A percentile compares a stretch with the other conserved stretches of the same genome.
Evolutionary conservation across 2,888 invertebrate genomes (phyloP).

Genomic region (Spodoptera picta): DNA sequence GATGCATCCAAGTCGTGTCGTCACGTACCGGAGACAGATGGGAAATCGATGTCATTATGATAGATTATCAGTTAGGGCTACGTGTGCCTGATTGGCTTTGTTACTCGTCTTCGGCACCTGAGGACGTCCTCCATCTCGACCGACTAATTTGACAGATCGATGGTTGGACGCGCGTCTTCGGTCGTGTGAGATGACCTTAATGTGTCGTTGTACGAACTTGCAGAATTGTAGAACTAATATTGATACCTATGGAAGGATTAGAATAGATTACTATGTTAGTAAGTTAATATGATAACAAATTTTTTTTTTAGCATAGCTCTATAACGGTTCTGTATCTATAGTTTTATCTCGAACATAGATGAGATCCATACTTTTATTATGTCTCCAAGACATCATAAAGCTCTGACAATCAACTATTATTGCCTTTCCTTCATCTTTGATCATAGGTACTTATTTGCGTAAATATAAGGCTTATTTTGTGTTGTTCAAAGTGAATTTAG

Average conservation of each 20-base stretch:
- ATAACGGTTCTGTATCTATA: too few species aligned
- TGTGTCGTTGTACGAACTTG: conserved; percentile 58
- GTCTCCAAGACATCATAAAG: conserved; percentile 29
- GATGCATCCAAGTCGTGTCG: conserved; percentile 70
- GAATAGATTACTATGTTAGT: not conserved
- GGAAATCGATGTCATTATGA: conserved; percentile 87
- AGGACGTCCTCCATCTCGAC: conserved; percentile 73
- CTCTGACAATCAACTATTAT: conserved; percentile 27
- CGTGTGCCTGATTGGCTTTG: conserved; percentile 86
- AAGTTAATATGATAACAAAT: not conserved
- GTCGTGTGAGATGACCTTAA: conserved; percentile 76
- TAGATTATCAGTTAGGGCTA: conserved; percentile 83
- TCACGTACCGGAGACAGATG: conserved; percentile 77
- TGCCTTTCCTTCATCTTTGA: conserved; percentile 39
- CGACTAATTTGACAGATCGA: conserved; percentile 87
- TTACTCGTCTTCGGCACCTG: conserved; percentile 83
- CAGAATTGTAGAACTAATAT: conserved; percentile 9
- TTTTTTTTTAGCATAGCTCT: too few species aligned
- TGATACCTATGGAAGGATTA: not conserved
- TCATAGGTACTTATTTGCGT: conserved; percentile 8
- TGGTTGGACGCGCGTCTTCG: conserved; percentile 68
- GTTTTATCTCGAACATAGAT: conserved; percentile 5
- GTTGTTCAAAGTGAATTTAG: conserved; percentile 17
- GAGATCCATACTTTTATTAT: conserved; percentile 30
- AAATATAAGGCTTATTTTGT: conserved; percentile 34